phyloP scores from a whole-genome alignment of 2,888 invertebrate genomes.

The Thereva nobilitata region DNA sequence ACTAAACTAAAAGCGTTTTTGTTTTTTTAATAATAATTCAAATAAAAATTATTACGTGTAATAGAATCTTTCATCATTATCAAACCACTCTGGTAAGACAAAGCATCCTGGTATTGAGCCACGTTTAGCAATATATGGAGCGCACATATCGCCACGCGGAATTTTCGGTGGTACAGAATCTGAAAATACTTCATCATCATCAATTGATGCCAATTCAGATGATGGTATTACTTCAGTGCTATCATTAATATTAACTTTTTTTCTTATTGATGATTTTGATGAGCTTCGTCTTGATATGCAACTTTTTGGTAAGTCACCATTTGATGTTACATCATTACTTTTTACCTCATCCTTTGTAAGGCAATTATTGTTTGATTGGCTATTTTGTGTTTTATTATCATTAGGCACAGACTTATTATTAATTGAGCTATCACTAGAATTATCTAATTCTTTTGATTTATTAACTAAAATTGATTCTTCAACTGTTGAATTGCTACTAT shows the following conservation, averaged over 20 bases:
- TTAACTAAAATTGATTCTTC: conserved; percentile 37
- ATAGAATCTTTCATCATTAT: conserved; percentile 56
- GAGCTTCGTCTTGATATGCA: conserved; percentile 56
- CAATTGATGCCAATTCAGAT: conserved; percentile 50
- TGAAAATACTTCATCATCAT: conserved; percentile 69
- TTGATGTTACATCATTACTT: conserved; percentile 29
- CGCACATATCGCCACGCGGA: conserved; percentile 59
- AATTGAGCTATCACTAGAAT: conserved; percentile 18
- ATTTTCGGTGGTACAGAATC: conserved; percentile 59
- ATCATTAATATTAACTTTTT: conserved; percentile 57
- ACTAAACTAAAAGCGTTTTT: conserved; percentile 10
- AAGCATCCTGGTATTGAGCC: conserved; percentile 48
- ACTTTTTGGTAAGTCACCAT: conserved; percentile 50
- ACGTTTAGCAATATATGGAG: conserved; percentile 58
- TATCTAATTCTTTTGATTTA: conserved; percentile 31
- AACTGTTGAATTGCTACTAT: conserved; percentile 36
- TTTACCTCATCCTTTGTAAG: conserved; percentile 23
- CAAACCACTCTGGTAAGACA: conserved; percentile 60
- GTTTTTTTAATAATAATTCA: conserved; percentile 16
- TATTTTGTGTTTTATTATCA: conserved; percentile 8
- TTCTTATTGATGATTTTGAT: conserved; percentile 54
- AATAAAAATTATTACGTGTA: conserved; percentile 49
- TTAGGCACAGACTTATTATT: conserved; percentile 29
- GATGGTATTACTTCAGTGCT: conserved; percentile 56
- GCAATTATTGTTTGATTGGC: neutral